These are phyloP conservation scores for Lithophane leautieri DNA, from an alignment of 2,888 invertebrate genomes.

Conservation along the genomic window DNA sequence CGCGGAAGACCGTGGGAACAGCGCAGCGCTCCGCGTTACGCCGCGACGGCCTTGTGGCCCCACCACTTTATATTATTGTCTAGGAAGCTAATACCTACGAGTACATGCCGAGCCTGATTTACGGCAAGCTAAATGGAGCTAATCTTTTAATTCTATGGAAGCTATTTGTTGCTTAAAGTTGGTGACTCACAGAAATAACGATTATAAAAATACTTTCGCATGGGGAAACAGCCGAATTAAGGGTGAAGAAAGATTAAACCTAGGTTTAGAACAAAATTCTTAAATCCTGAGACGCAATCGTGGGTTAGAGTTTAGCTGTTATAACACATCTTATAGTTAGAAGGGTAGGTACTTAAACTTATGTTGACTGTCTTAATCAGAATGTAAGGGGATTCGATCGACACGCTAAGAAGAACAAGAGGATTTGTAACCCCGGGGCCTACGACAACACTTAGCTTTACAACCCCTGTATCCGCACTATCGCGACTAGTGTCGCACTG, in stretches of 20 bases:
- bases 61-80: not conserved
- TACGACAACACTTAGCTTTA: not conserved
- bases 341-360: not conserved
- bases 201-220: not conserved
- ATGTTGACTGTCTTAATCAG: not conserved
- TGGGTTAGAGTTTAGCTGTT: too few species aligned
- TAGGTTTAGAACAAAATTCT: not conserved
- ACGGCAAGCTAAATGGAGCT: not conserved
- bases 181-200: not conserved
- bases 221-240: too few species aligned
- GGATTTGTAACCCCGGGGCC: not conserved
- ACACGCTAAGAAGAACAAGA: not conserved
- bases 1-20: constrained; percentile 58
- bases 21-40: too few species aligned
- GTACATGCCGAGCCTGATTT: not conserved
- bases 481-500: not conserved
- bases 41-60: not conserved
- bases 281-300: not conserved
- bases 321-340: not conserved
- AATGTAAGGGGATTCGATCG: not conserved
- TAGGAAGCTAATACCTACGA: not conserved
- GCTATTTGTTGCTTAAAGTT: not conserved
- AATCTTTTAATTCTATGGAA: constrained; percentile 16
- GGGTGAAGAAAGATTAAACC: not conserved
- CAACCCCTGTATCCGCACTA: not conserved